Evolutionary conservation across 2,888 invertebrate genomes (phyloP).

Genomic region (Piscicola geometra): DNA sequence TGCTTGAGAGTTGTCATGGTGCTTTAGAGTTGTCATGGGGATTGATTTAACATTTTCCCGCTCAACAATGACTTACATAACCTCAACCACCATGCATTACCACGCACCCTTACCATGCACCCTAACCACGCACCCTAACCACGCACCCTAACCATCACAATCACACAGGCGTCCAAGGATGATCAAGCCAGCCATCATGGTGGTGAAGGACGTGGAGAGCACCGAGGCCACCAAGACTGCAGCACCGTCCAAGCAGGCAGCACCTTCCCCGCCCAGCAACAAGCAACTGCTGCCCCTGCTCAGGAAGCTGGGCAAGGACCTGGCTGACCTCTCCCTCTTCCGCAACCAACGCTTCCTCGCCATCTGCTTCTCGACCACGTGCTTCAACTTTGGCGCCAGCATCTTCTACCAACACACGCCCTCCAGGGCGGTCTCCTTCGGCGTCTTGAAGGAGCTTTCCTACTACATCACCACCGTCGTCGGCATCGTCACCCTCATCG

Average conservation of each 20-base stretch:
- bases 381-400: constrained; percentile 35
- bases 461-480: constrained; percentile 31
- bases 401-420: constrained; percentile 39
- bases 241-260: not conserved
- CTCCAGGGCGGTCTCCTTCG: constrained; percentile 26
- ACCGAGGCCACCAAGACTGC: not conserved
- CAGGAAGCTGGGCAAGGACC: constrained; percentile 18
- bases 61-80: not conserved
- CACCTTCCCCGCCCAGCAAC: not conserved
- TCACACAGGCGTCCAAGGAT: not conserved
- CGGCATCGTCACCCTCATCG: constrained; percentile 36
- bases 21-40: too few species aligned
- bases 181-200: not conserved
- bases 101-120: not conserved
- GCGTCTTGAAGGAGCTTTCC: constrained; percentile 18
- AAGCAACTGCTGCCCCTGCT: constrained; percentile 11
- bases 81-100: not conserved
- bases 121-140: not conserved
- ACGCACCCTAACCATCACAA: not conserved
- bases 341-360: constrained; percentile 29
- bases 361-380: constrained; percentile 34
- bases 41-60: too few species aligned
- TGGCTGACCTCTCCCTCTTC: constrained; percentile 29
- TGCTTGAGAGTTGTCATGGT: too few species aligned
- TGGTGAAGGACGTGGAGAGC: not conserved